phyloP scores from a whole-genome alignment of 2,888 invertebrate genomes.

The Agapostemon virescens region DNA sequence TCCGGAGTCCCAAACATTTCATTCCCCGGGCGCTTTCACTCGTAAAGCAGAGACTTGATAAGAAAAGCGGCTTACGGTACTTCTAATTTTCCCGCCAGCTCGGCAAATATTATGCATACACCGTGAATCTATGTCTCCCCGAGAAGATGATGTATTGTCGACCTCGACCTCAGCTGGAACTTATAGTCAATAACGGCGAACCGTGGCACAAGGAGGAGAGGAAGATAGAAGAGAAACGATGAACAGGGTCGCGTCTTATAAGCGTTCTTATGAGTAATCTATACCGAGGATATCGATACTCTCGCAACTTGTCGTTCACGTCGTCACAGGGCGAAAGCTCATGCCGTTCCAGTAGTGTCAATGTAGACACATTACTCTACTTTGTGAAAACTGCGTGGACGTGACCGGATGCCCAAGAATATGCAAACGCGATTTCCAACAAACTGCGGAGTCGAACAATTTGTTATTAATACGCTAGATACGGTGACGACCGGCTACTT shows the following conservation, averaged over 20 bases:
- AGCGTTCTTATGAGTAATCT: slow-evolving; percentile 11
- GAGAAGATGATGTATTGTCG: slow-evolving; percentile 75
- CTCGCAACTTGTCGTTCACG: background rate
- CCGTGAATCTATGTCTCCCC: slow-evolving; percentile 75
- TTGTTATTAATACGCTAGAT: background rate
- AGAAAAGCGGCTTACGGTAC: slow-evolving; percentile 79
- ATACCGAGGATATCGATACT: slow-evolving; percentile 13
- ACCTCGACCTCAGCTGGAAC: slow-evolving; percentile 76
- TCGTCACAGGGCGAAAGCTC: background rate
- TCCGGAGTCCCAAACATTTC: slow-evolving; percentile 58
- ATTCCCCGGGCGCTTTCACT: slow-evolving; percentile 56
- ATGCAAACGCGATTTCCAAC: background rate
- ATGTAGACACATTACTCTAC: slow-evolving; percentile 5
- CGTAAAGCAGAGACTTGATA: slow-evolving; percentile 74
- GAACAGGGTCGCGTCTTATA: slow-evolving; percentile 21
- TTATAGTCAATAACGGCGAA: slow-evolving; percentile 66
- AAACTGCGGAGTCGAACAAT: background rate
- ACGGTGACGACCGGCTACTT: no score
- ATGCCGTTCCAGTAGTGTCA: background rate
- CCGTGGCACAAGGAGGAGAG: background rate
- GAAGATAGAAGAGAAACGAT: slow-evolving; percentile 38
- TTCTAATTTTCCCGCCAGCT: slow-evolving; percentile 79
- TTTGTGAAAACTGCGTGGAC: slow-evolving; percentile 9
- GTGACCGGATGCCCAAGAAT: slow-evolving; percentile 6
- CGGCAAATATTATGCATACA: slow-evolving; percentile 79